Conservation (phyloP, 2,888 invertebrate species). For the Leptogaster cylindrica region DNA sequence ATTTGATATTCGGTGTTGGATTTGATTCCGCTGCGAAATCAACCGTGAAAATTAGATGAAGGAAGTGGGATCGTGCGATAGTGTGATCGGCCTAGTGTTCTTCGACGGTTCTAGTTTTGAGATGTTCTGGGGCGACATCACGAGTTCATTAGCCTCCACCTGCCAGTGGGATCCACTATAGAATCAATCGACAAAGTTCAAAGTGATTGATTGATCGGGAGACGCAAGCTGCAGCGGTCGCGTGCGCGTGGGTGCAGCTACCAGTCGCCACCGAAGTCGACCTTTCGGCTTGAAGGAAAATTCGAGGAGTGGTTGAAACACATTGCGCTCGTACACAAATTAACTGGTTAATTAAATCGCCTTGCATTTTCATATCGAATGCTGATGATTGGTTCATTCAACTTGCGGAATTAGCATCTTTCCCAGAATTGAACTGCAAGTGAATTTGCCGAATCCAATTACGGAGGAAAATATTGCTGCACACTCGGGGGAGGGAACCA, state of each 20-base stretch:
- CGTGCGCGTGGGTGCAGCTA: slow-evolving; percentile 24
- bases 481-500: neutral
- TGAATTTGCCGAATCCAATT: neutral
- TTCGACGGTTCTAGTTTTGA: neutral
- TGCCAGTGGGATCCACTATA: neutral
- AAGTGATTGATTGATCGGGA: slow-evolving; percentile 27
- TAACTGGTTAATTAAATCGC: slow-evolving; percentile 23
- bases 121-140: slow-evolving; percentile 5
- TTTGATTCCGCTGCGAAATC: too few species aligned
- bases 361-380: neutral
- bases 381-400: slow-evolving; percentile 23
- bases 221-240: neutral
- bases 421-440: slow-evolving; percentile 28
- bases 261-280: neutral
- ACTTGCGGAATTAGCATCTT: slow-evolving; percentile 32
- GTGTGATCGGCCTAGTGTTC: neutral
- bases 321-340: slow-evolving; percentile 12
- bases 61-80: slow-evolving; percentile 4
- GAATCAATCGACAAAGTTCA: slow-evolving; percentile 8
- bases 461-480: too few species aligned
- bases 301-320: neutral
- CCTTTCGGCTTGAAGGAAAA: neutral
- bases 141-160: slow-evolving; percentile 28
- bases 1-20: neutral
- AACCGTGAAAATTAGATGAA: neutral